Conservation (phyloP, 1,140 invertebrate genomes). For the Eupeodes corollae region DNA sequence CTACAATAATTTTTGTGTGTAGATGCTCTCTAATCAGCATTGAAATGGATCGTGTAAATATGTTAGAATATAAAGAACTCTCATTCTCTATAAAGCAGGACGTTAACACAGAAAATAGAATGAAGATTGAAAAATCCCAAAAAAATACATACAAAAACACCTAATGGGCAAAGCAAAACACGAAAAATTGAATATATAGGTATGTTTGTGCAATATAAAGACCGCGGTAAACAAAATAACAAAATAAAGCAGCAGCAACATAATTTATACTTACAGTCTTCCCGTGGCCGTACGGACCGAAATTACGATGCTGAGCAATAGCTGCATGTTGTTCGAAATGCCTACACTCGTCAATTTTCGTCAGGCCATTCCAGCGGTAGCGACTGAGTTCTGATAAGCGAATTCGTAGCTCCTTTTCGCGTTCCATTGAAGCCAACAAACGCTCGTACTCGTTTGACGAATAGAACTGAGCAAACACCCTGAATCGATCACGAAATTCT, state of each 20-base stretch:
- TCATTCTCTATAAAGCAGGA: too few relatives aligned
- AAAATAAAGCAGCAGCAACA: background rate
- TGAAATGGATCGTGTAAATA: too few relatives aligned
- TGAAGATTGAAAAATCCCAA: too few relatives aligned
- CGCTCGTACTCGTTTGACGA: conserved; percentile 71
- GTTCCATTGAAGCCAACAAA: conserved; percentile 62
- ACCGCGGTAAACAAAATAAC: conserved; percentile 3
- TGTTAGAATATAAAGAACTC: too few relatives aligned
- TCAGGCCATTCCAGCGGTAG: conserved; percentile 70
- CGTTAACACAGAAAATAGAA: too few relatives aligned
- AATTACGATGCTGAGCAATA: conserved; percentile 33
- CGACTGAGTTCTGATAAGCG: conserved; percentile 70
- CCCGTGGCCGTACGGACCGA: conserved; percentile 34
- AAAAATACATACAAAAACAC: too few relatives aligned
- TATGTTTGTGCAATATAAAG: too few relatives aligned
- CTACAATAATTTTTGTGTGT: too few relatives aligned
- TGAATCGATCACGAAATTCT: conserved; percentile 67
- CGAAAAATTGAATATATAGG: background rate
- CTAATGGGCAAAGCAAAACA: background rate
- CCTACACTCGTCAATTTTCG: conserved; percentile 64
- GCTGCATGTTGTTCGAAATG: conserved; percentile 68
- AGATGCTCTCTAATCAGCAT: too few relatives aligned
- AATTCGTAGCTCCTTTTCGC: conserved; percentile 70
- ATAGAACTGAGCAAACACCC: conserved; percentile 79
- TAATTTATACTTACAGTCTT: conserved; percentile 34